Percentiles rank a stretch among this genome's conserved stretches.
Evolutionary conservation across 2,888 invertebrate species (phyloP).

Genomic region (Helicoverpa assulta): DNA sequence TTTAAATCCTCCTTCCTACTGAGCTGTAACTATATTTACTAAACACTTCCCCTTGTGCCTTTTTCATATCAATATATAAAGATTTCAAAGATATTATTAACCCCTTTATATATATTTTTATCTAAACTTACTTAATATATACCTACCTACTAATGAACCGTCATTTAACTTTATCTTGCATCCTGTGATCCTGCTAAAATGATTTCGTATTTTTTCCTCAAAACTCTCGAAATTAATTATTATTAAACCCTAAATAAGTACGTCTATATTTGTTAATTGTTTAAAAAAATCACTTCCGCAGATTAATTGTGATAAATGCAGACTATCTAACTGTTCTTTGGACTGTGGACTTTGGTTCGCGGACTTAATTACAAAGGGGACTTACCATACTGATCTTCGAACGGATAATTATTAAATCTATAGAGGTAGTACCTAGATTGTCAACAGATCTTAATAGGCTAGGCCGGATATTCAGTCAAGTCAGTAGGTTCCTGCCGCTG

Average conservation of each 20-base stretch:
- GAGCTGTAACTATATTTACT: neutral
- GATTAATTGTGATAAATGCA: too few species aligned
- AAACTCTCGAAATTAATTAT: too few species aligned
- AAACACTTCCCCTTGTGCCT: slow-evolving; percentile 60
- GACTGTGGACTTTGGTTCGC: neutral
- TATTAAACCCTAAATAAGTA: too few species aligned
- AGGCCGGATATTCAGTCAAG: neutral
- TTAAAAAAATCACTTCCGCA: too few species aligned
- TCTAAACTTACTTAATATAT: neutral
- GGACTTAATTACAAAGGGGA: neutral
- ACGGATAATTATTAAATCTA: neutral
- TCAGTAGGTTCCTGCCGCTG: neutral
- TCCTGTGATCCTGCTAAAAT: neutral
- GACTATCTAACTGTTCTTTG: neutral
- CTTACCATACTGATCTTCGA: neutral
- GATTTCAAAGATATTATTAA: neutral
- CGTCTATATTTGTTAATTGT: too few species aligned
- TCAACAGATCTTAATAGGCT: neutral
- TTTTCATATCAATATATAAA: slow-evolving; percentile 52
- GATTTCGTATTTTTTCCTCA: neutral
- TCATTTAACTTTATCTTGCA: neutral
- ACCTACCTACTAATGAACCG: neutral
- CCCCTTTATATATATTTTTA: slow-evolving; percentile 2
- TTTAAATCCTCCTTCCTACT: slow-evolving; percentile 14
- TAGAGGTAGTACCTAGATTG: neutral